Evolutionary conservation across 2,888 invertebrate genomes (phyloP), one percentile per base, ranked within the genome.

Genomic region (Thymelicus acteon): DNA sequence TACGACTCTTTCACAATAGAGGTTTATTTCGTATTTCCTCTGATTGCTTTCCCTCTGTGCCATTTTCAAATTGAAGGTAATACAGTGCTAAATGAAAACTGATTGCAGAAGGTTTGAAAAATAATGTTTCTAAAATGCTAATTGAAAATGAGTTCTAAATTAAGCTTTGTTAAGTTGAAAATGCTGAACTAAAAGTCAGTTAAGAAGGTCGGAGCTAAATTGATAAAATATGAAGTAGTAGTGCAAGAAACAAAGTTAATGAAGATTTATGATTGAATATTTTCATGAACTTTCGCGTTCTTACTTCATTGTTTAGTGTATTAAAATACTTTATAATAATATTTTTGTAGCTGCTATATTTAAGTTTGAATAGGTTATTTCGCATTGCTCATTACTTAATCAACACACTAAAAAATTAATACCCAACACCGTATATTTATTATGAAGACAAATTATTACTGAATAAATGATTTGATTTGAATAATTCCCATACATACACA

Each of bases 11-110:
- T 77, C 81, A 80, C 82, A 81, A 83, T 82, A 75, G 84, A 70
- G 60, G 69, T 87, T 85, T 86, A 85, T 85, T 80, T 79, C 81
- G 80, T 80, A 85, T 86, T 88, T 86, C 82, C 78, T 75, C 80
- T 82, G 85, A 86, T 85, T 85, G 83, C 82, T 78, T 76, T 77
- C 77, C 76, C 77, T 78, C 79, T 79, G 76, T 74, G 76, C 78
- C 80, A 80, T 85, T 85, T 85, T 81, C 79, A 81, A 82, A 86
- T 83, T 86, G 79, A 77, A 80, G 80, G 81, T 83, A 82, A 82
- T 81, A 83, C 76, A 75, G 75, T 78, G 75, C 77, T 79, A 81
- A 82, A 82, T 81, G 79, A 79, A 80, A 78, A 83, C 80, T 80
- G 81, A 83, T 84, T 81, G 80, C 75, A 73, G 75, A 76, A 77